Evolutionary conservation across 2,113 vertebrate genomes (phyloP), one percentile per base, ranked within the genome.

Genomic region (Lophura nycthemera): DNA sequence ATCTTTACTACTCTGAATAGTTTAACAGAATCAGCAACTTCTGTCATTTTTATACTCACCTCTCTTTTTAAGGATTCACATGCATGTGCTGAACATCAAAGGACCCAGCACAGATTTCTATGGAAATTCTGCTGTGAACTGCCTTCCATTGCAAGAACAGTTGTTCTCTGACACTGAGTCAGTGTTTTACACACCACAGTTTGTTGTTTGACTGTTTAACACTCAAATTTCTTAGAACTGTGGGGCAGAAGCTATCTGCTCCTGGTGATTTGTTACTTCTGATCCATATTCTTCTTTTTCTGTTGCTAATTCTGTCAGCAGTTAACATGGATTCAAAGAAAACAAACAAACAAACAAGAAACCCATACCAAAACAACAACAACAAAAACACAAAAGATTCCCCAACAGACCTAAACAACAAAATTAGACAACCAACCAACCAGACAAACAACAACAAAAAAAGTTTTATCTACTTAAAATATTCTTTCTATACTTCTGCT

Each of bases 201-300:
- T 73, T 61, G 22, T 75, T 73, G 71, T 89, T 76, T 80, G 87
- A 32, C 56, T 95, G 50, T 88, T 95, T 94, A 79, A 88, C 72
- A 83, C 56, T 83, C 0, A 8, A 91, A 13, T 83, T 80, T 36
- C 38, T 64, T 93, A 38, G 50, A 83, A 79, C 69, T 80, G 50
- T 66, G 67, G 56, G 67, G 79, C 67, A 91, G 92, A 89, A 85
- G 45, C 60, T 85, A 90, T 84, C 64, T 91, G 82, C 54, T 95
- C 72, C 79, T 80, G 60, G 47, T 91, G 70, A 77, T 88, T 89
- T 91, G 36, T 42, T 89, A 40, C 69, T 87, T 54, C 85, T 90
- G 79, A 90, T 88, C 75, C 50, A 24, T 71, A 75, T 45, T 13
- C 64, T 94, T 85, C 88, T 73, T 38, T 38, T 38, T 38, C 85